phyloP scores from a whole-genome alignment of 2,888 invertebrate genomes.

The Pristionchus japonicus region DNA sequence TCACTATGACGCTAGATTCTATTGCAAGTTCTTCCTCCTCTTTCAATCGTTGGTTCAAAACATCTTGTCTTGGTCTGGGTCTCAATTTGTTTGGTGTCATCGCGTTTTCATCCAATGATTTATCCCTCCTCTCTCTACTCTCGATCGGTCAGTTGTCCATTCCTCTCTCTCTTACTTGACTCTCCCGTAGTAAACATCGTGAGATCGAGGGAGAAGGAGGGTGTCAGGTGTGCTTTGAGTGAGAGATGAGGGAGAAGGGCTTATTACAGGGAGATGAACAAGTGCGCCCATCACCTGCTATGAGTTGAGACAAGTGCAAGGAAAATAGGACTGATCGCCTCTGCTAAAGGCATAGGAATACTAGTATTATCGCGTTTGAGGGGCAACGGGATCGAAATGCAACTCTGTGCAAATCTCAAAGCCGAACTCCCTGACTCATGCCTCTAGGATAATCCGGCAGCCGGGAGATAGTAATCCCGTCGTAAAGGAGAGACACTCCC shows the following conservation, averaged over 20 bases:
- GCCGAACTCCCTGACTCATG: background rate
- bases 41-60: background rate
- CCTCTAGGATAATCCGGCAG: background rate
- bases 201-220: background rate
- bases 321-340: background rate
- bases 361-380: background rate
- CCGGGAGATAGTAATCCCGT: background rate
- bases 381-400: background rate
- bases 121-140: conserved; percentile 10
- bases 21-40: background rate
- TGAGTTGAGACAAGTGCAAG: background rate
- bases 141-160: conserved; percentile 40
- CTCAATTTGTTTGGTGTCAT: conserved; percentile 30
- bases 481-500: background rate
- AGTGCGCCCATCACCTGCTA: background rate
- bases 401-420: background rate
- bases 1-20: no score
- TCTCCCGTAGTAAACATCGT: conserved; percentile 34
- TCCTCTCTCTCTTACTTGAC: conserved; percentile 22
- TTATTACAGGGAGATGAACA: background rate
- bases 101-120: conserved; percentile 25
- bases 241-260: background rate
- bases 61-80: background rate
- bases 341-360: no score
- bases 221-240: conserved; percentile 27